These are phyloP conservation scores for Oplegnathus fasciatus DNA, from an alignment of 2,113 vertebrate species.

Conservation along the genomic window DNA sequence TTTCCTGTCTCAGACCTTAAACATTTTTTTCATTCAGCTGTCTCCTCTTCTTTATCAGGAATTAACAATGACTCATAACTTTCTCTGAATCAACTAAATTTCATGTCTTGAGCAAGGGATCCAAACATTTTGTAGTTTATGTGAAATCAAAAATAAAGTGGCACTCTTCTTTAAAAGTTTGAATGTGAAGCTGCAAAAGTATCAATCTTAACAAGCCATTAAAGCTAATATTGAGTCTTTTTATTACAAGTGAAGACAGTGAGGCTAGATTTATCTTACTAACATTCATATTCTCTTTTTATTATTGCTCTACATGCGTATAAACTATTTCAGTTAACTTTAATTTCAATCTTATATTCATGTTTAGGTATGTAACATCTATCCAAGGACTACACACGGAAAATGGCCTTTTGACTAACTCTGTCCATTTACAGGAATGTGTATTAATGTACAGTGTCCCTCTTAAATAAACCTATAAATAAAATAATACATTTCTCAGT, in stretches of 20 bases:
- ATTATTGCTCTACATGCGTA: not conserved
- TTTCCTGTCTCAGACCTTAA: not conserved
- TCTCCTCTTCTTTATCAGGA: not conserved
- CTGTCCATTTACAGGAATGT: not conserved
- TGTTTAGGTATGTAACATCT: not conserved
- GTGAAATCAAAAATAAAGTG: not conserved
- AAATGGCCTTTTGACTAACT: not conserved
- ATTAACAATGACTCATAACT: slow-evolving; percentile 5
- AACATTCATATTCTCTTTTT: not conserved
- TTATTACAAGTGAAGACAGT: not conserved
- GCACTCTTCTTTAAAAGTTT: not conserved
- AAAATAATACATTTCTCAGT: not conserved
- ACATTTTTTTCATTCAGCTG: not conserved
- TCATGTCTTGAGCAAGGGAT: not conserved
- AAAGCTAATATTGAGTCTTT: not conserved
- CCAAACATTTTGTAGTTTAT: not conserved
- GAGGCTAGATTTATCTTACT: not conserved
- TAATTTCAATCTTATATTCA: not conserved
- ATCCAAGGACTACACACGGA: not conserved
- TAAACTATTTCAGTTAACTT: not conserved
- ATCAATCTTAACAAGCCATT: not conserved
- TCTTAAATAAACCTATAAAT: not conserved
- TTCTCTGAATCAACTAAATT: not conserved
- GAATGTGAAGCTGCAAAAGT: not conserved
- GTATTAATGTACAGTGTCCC: not conserved